Percentiles rank a stretch among this genome's conserved stretches.
Conservation (phyloP, 2,888 invertebrate genomes). For the Plagodis pulveraria region DNA sequence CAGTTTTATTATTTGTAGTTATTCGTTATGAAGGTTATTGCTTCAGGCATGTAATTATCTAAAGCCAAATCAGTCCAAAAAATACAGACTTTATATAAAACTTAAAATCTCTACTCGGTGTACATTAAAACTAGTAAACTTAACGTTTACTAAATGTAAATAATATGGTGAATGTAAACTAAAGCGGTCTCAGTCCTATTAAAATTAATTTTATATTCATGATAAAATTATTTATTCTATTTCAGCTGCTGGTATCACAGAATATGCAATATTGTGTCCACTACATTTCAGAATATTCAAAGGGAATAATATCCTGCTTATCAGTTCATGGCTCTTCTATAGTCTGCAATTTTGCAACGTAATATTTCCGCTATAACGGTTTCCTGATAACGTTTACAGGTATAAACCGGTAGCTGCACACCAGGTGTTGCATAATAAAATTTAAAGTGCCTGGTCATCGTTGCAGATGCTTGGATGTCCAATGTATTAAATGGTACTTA, state of each 20-base stretch:
- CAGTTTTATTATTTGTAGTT: too few relatives aligned
- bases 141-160: too few relatives aligned
- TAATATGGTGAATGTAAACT: too few relatives aligned
- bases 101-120: too few relatives aligned
- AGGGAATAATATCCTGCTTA: not conserved
- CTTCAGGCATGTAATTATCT: too few relatives aligned
- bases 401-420: not conserved
- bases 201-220: conserved; percentile 9
- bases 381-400: conserved; percentile 4
- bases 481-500: too few relatives aligned
- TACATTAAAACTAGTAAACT: too few relatives aligned
- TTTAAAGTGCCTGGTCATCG: too few relatives aligned
- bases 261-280: conserved; percentile 11
- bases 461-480: too few relatives aligned
- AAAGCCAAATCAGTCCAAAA: too few relatives aligned
- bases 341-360: not conserved
- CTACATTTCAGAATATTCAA: conserved; percentile 8
- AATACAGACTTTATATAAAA: too few relatives aligned
- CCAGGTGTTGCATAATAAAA: conserved; percentile 1
- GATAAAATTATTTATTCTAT: conserved; percentile 19
- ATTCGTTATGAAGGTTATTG: too few relatives aligned
- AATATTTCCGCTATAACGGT: not conserved
- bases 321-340: not conserved
- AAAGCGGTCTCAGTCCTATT: not conserved
- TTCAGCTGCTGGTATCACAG: not conserved